Evolutionary conservation across 2,113 vertebrate species (phyloP), one percentile per base, ranked within the genome.

Genomic region (Macheiramphus alcinus): DNA sequence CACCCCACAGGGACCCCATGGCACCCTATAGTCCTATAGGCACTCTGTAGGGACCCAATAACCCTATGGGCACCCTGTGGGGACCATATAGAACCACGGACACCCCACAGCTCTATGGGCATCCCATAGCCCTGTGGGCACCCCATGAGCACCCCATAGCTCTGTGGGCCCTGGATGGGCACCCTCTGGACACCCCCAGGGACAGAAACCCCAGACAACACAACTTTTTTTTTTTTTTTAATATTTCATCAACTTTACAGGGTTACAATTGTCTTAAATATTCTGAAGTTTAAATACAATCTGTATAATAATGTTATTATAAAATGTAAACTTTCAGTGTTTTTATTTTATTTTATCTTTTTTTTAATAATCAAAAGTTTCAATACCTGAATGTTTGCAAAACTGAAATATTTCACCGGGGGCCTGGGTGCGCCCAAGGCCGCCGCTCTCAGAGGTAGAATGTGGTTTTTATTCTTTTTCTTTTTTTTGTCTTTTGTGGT

Each of bases 311-410:
- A 98, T 97, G 98, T 98, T 98, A 97, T 97, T 98, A 98, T 98
- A 98, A 98, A 98, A 98, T 98, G 98, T 98, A 98, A 98, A 98
- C 98, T 98, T 98, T 98, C 97, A 98, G 98, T 98, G 97, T 97
- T 98, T 98, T 97, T 97, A 96, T 97, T 96, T 97, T 97, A 16
- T 29, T 55, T 92, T 86, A 22, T 31, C 6, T 85, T 80, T 86
- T 82, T 93, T 80, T 93, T 92, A 92, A 98, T 98, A 98, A 98
- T 98, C 97, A 98, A 98, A 97, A 82, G 95, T 95, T 93, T 98
- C 97, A 98, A 98, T 97, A 98, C 98, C 98, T 98, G 97, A 98
- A 98, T 96, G 94, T 97, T 96, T 95, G 96, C 94, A 96, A 97
- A 97, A 96, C 96, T 96, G 97, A 97, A 97, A 93, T 96, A 40